phyloP scores from a whole-genome alignment of 2,113 vertebrate species.

The Oreamnos americanus region DNA sequence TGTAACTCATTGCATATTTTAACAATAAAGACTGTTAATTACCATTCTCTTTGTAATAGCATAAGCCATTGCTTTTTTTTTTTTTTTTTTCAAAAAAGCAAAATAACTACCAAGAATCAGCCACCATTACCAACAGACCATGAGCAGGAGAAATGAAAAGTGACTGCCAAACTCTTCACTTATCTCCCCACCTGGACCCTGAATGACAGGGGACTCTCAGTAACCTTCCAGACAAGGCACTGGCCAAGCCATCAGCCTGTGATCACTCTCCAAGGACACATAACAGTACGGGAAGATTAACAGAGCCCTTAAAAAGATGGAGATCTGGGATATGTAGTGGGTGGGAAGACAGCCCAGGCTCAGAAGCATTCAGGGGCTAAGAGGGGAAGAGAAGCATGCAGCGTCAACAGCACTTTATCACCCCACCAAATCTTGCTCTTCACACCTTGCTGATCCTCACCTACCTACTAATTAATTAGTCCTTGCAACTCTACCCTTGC shows the following conservation, averaged over 20 bases:
- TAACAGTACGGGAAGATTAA: not conserved
- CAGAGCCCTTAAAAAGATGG: not conserved
- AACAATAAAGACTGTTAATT: conserved; percentile 15
- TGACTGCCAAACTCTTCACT: not conserved
- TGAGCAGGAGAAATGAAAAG: not conserved
- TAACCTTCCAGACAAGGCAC: not conserved
- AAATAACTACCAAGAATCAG: not conserved
- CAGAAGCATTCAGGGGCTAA: not conserved
- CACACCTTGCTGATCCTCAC: not conserved
- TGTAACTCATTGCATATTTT: not conserved
- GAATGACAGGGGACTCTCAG: not conserved
- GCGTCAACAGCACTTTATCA: not conserved
- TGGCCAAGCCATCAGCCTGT: not conserved
- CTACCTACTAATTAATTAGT: not conserved
- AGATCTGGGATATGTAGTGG: not conserved
- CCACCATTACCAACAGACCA: not conserved
- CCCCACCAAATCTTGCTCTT: not conserved
- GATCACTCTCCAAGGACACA: not conserved
- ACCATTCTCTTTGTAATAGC: not conserved
- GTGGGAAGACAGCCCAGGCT: not conserved
- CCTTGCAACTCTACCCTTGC: not conserved
- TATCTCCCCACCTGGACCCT: not conserved
- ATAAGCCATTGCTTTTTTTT: not conserved
- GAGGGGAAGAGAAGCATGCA: not conserved
- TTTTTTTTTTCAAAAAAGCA: not conserved